Evolutionary conservation across 2,888 invertebrate genomes (phyloP), one percentile per base, ranked within the genome.

Genomic region (Hyalella azteca): DNA sequence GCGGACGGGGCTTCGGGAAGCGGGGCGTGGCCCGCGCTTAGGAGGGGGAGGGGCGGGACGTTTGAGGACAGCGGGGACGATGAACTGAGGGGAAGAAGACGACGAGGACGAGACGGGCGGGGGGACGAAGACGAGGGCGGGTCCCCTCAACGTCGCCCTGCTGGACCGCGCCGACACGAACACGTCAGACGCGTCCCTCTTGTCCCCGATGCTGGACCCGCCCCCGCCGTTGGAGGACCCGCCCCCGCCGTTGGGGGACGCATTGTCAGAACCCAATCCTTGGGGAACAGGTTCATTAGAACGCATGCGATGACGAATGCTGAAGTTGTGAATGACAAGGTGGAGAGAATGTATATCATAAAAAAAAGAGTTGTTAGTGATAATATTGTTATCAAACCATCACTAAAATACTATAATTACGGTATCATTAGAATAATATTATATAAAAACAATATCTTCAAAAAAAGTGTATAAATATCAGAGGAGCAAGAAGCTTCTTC

Each of bases 1-100:
- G 15, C 45, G 36, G 19, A 2, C 19, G 36, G 39, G 66, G 9
- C 3, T 13, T 5, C 11, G n/a, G 50, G 50, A n/a, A 11, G 5
- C 15, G 22, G 50, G 50, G 13, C 50, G 50, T 45, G 45, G 9
- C 45, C 45, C 45, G 45, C 49, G 49, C 15, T 32, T 26, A 22
- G 59, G 82, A 15, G 81, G 81, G 7, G 82, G 80, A 76, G 82
- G 82, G 19, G 82, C 78, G 19, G 82, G 80, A 48, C 80, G 80
- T 32, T 80, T 78, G 41, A 73, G 77, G 7, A 77, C 76, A 78
- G 26, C 54, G 80, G 79, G 29, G 78, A 76, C n/a, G 66, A 77
- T 66, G 50, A 59, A 39, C 15, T 77, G 36, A 36, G 77, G 39
- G 49, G 77, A 59, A 4, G 59, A 59, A 0, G 59, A 36, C 13